Evolutionary conservation across 2,113 vertebrate species (phyloP).

Genomic region (Zingel zingel): DNA sequence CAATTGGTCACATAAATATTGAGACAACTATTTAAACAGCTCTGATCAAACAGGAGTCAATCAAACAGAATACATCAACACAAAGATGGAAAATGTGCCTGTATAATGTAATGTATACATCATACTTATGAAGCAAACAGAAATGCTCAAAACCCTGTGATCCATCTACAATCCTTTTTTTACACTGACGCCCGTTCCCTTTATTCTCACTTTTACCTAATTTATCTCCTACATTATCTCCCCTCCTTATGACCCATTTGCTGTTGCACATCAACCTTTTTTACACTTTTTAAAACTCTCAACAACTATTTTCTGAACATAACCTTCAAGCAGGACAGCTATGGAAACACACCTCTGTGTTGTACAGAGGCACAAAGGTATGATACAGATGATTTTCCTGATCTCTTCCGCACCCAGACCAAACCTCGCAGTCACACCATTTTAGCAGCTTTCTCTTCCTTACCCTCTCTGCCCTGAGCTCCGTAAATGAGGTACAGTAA

Average conservation of each 20-base stretch:
- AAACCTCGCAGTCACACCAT: neutral
- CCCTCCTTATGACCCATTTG: neutral
- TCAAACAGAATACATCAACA: constrained; percentile 46
- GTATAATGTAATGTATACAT: neutral
- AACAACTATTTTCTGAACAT: neutral
- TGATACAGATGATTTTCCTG: constrained; percentile 18
- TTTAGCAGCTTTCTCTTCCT: constrained; percentile 14
- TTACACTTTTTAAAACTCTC: neutral
- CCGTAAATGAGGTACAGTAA: neutral
- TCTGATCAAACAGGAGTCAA: constrained; percentile 64
- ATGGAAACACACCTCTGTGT: neutral
- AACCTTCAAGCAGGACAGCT: neutral
- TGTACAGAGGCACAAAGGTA: neutral
- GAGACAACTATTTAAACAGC: constrained; percentile 69
- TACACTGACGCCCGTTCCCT: neutral
- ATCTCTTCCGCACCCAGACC: constrained; percentile 2
- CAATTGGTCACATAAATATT: constrained; percentile 66
- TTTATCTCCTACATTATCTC: neutral
- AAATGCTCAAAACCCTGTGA: constrained; percentile 3
- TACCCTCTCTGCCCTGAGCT: constrained; percentile 1
- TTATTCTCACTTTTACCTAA: constrained; percentile 1
- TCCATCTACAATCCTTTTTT: constrained; percentile 26
- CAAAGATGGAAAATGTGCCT: constrained; percentile 8
- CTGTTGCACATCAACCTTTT: constrained; percentile 14
- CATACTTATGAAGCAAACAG: constrained; percentile 4